phyloP scores from a whole-genome alignment of 2,113 vertebrate genomes.

The Triplophysa tibetana region DNA sequence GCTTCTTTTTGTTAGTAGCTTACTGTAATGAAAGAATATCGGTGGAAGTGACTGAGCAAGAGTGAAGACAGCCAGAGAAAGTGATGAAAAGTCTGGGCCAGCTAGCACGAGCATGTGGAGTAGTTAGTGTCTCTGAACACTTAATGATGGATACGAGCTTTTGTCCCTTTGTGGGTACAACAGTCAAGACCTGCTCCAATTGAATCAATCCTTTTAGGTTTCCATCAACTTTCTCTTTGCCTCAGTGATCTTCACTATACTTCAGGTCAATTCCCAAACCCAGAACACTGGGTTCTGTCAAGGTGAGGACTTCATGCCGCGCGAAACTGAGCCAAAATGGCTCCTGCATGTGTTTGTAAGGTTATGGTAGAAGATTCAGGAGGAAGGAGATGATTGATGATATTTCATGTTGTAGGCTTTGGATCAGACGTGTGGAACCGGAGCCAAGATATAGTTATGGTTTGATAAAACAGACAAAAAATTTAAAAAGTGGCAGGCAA shows the following conservation, averaged over 20 bases:
- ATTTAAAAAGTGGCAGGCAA: no score
- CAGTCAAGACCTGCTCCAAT: conserved; percentile 9
- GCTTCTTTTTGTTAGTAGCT: no score
- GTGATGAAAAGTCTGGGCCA: neutral
- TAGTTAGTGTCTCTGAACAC: neutral
- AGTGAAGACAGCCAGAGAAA: neutral
- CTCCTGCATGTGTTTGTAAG: conserved; percentile 10
- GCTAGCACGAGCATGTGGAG: neutral
- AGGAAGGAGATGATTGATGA: conserved; percentile 12
- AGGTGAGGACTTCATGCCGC: neutral
- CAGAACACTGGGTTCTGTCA: conserved; percentile 30
- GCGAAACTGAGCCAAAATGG: neutral
- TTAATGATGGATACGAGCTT: conserved; percentile 36
- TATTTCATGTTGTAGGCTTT: conserved; percentile 27
- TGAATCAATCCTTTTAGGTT: conserved; percentile 41
- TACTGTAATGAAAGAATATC: neutral
- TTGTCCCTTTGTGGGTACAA: neutral
- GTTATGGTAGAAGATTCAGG: conserved; percentile 27
- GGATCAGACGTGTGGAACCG: neutral
- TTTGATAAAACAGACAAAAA: no score
- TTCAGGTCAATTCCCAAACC: conserved; percentile 25
- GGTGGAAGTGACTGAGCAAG: neutral
- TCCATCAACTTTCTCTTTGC: conserved; percentile 29
- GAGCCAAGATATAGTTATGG: no score
- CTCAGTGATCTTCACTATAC: conserved; percentile 12